Evolutionary conservation across 2,113 vertebrate species (phyloP).

Genomic region (Colinus virginianus): DNA sequence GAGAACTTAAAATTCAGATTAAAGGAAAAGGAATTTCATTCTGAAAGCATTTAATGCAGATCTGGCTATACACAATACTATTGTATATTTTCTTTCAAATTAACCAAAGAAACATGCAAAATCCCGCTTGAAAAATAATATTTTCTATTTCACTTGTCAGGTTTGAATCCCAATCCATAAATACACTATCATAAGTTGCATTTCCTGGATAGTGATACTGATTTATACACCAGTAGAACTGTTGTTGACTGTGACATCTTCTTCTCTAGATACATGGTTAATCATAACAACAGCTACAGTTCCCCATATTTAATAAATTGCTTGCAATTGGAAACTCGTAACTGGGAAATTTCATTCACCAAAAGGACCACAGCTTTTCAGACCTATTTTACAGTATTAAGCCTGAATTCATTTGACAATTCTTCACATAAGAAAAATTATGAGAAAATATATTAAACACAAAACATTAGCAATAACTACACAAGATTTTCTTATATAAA

Average conservation of each 20-base stretch:
- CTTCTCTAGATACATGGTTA: neutral
- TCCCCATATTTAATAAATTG: neutral
- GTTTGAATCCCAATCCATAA: neutral
- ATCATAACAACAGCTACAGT: neutral
- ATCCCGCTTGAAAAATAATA: neutral
- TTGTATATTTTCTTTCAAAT: neutral
- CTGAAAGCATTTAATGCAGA: neutral
- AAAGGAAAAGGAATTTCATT: neutral
- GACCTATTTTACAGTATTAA: neutral
- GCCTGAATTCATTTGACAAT: neutral
- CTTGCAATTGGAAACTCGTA: neutral
- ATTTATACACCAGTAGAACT: neutral
- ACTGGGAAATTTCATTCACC: neutral
- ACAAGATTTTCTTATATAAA: neutral
- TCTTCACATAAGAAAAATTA: neutral
- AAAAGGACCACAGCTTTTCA: neutral
- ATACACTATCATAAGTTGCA: neutral
- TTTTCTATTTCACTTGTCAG: neutral
- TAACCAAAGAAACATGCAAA: neutral
- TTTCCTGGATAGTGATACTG: neutral
- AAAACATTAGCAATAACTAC: neutral
- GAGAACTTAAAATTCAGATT: neutral
- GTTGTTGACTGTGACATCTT: rapidly evolving
- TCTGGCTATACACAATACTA: neutral
- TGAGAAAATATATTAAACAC: neutral